Conservation (phyloP, 2,888 invertebrate species). For the Ametastegia equiseti region DNA sequence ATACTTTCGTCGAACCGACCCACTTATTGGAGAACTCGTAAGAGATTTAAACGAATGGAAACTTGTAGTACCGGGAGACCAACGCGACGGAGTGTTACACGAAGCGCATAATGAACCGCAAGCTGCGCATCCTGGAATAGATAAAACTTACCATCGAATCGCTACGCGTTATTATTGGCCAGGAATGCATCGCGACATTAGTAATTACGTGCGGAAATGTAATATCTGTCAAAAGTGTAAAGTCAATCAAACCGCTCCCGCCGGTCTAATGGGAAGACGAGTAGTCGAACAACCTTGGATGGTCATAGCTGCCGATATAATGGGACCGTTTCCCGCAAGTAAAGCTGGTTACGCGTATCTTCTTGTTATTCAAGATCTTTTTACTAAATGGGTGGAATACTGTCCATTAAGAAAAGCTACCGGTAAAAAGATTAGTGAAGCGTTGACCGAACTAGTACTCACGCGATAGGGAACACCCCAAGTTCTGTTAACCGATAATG, state of each 20-base stretch:
- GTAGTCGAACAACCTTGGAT: slow-evolving; percentile 52
- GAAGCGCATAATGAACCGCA: slow-evolving; percentile 57
- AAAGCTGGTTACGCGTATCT: slow-evolving; percentile 51
- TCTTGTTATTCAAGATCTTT: slow-evolving; percentile 56
- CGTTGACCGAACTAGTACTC: slow-evolving; percentile 53
- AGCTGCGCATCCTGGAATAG: slow-evolving; percentile 58
- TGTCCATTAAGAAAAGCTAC: slow-evolving; percentile 53
- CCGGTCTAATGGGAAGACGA: slow-evolving; percentile 53
- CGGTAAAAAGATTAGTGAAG: slow-evolving; percentile 45
- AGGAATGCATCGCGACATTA: slow-evolving; percentile 52
- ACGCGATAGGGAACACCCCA: slow-evolving; percentile 54
- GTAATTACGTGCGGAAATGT: slow-evolving; percentile 54
- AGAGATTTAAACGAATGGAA: slow-evolving; percentile 54
- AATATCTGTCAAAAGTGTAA: slow-evolving; percentile 55
- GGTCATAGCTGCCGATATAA: slow-evolving; percentile 55
- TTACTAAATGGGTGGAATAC: slow-evolving; percentile 55
- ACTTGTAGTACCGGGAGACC: slow-evolving; percentile 49
- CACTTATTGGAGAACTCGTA: slow-evolving; percentile 26
- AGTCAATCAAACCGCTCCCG: slow-evolving; percentile 32
- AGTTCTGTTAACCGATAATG: slow-evolving; percentile 58
- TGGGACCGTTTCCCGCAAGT: slow-evolving; percentile 56
- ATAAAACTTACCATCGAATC: slow-evolving; percentile 52
- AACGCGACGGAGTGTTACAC: slow-evolving; percentile 2
- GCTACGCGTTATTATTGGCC: slow-evolving; percentile 57
- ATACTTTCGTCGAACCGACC: slow-evolving; percentile 47